Percentiles rank a stretch among this genome's conserved stretches.
Conservation (phyloP, 2,113 vertebrate genomes). For the Aphelocoma coerulescens region DNA sequence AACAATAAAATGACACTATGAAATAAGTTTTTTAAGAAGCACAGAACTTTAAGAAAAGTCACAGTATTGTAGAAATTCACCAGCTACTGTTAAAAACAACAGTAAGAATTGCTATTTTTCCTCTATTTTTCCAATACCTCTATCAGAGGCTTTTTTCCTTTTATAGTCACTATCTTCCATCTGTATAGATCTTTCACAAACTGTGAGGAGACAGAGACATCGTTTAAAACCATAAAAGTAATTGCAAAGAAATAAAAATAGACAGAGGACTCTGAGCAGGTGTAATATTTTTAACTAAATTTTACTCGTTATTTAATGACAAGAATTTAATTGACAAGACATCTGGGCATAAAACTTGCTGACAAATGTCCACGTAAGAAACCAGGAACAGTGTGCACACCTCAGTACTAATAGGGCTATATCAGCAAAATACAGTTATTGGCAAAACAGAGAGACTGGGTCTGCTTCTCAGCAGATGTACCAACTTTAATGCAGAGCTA, state of each 20-base stretch:
- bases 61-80: background rate
- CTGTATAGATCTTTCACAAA: background rate
- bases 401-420: background rate
- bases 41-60: background rate
- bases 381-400: background rate
- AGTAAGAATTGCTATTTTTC: background rate
- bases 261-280: background rate
- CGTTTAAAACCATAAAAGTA: background rate
- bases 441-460: background rate
- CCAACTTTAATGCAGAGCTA: background rate
- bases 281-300: conserved; percentile 9
- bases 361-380: background rate
- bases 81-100: background rate
- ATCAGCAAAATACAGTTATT: background rate
- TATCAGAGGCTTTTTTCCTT: background rate
- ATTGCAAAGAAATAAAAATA: conserved; percentile 30
- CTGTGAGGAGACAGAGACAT: background rate
- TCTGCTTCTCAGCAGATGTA: background rate
- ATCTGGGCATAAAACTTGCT: conserved; percentile 9
- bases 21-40: background rate
- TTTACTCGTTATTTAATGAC: background rate
- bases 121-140: background rate
- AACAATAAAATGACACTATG: background rate
- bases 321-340: conserved; percentile 2
- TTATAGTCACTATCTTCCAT: background rate